phyloP scores from a whole-genome alignment of 2,888 invertebrate genomes.

The Lepas anatifera region DNA sequence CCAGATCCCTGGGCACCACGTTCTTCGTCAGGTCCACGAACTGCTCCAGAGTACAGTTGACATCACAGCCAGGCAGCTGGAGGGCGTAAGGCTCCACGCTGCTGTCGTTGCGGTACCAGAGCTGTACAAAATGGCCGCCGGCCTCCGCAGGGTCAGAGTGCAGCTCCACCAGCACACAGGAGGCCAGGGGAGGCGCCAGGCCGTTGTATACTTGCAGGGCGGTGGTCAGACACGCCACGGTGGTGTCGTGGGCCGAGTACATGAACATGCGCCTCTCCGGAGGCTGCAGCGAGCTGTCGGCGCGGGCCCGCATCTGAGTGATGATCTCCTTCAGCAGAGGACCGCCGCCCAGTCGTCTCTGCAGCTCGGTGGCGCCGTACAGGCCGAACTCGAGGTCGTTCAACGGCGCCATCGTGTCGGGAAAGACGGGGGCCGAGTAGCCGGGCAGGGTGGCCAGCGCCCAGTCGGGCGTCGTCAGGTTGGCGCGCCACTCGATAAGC shows the following conservation, averaged over 20 bases:
- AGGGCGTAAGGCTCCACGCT: constrained; percentile 39
- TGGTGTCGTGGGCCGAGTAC: constrained; percentile 72
- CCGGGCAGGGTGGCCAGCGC: constrained; percentile 50
- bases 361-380: constrained; percentile 45
- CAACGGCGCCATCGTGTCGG: constrained; percentile 39
- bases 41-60: background rate
- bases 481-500: constrained; percentile 42
- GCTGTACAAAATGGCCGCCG: constrained; percentile 31
- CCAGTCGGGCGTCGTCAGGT: constrained; percentile 59
- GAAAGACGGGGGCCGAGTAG: constrained; percentile 18
- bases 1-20: background rate
- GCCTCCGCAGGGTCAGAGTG: background rate
- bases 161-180: constrained; percentile 50
- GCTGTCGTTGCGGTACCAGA: constrained; percentile 46
- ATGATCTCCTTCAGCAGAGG: constrained; percentile 57
- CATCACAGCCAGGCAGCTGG: constrained; percentile 47
- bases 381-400: constrained; percentile 50
- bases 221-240: constrained; percentile 58
- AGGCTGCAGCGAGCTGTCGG: constrained; percentile 32
- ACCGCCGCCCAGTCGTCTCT: constrained; percentile 29
- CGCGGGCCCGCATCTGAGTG: constrained; percentile 44
- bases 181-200: constrained; percentile 48
- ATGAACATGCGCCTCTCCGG: constrained; percentile 49
- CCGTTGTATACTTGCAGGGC: constrained; percentile 54
- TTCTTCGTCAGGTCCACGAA: background rate